phyloP scores from a whole-genome alignment of 2,888 invertebrate species.

The Eupelmus urozonus region DNA sequence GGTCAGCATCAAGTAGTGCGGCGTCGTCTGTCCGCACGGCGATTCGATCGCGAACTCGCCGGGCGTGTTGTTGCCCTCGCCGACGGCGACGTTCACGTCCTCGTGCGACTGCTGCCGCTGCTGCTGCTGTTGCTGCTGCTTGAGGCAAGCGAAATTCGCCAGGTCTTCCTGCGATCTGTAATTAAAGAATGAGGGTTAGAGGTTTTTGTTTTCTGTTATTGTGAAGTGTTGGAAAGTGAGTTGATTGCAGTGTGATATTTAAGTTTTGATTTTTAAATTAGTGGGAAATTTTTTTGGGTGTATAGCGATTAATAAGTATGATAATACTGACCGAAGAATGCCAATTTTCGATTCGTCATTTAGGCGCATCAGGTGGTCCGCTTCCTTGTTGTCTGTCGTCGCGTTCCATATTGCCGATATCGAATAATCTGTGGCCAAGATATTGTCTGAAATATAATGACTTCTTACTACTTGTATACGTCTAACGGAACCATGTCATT shows the following conservation, averaged over 20 bases:
- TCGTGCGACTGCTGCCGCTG: conserved; percentile 63
- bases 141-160: conserved; percentile 8
- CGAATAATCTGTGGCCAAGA: conserved; percentile 64
- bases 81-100: conserved; percentile 62
- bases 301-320: neutral
- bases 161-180: conserved; percentile 55
- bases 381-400: conserved; percentile 68
- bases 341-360: conserved; percentile 67
- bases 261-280: too few relatives aligned
- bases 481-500: too few relatives aligned
- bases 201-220: neutral
- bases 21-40: conserved; percentile 57
- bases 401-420: conserved; percentile 70
- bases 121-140: conserved; percentile 21
- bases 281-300: neutral
- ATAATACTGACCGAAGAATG: conserved; percentile 64
- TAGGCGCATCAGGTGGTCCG: conserved; percentile 67
- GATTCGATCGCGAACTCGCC: conserved; percentile 80
- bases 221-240: too few relatives aligned
- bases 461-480: too few relatives aligned
- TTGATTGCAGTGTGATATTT: too few relatives aligned
- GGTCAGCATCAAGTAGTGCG: conserved; percentile 76
- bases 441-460: conserved; percentile 61
- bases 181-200: neutral
- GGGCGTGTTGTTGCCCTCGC: conserved; percentile 77